Conservation (phyloP, 2,113 vertebrate genomes). For the Ceyx cyanopectus region DNA sequence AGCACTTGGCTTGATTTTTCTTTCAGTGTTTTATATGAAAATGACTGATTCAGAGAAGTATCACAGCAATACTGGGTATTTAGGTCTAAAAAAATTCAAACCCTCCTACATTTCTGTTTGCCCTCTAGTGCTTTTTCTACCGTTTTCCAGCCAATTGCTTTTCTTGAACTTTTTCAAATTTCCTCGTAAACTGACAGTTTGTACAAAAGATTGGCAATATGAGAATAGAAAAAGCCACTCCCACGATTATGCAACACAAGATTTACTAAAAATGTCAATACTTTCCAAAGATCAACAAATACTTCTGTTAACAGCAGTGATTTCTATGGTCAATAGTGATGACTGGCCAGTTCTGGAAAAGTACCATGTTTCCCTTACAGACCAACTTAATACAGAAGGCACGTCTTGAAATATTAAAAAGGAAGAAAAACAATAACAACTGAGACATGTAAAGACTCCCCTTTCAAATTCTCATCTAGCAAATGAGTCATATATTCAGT, state of each 20-base stretch:
- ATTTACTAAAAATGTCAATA: background rate
- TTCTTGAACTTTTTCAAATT: conserved; percentile 1
- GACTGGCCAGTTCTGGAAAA: background rate
- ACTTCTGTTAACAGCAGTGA: background rate
- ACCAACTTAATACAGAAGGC: background rate
- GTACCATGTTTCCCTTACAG: background rate
- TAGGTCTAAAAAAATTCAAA: background rate
- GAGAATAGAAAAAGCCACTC: background rate
- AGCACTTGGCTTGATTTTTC: conserved; percentile 34
- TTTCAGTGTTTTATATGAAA: background rate
- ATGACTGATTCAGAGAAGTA: background rate
- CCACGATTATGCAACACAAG: background rate
- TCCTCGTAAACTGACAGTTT: background rate
- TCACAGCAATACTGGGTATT: background rate
- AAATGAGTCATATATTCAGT: conserved; percentile 19
- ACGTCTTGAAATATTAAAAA: conserved; percentile 8
- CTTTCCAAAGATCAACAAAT: background rate
- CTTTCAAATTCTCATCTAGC: background rate
- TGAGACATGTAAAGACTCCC: background rate
- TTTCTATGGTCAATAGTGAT: background rate
- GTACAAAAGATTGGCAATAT: background rate
- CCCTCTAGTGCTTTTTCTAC: background rate
- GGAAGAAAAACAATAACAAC: conserved; percentile 15
- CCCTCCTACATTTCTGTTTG: background rate
- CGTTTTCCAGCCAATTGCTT: background rate